Evolutionary conservation across 1,140 invertebrate genomes (phyloP).

Genomic region (Leptinotarsa defecta): DNA sequence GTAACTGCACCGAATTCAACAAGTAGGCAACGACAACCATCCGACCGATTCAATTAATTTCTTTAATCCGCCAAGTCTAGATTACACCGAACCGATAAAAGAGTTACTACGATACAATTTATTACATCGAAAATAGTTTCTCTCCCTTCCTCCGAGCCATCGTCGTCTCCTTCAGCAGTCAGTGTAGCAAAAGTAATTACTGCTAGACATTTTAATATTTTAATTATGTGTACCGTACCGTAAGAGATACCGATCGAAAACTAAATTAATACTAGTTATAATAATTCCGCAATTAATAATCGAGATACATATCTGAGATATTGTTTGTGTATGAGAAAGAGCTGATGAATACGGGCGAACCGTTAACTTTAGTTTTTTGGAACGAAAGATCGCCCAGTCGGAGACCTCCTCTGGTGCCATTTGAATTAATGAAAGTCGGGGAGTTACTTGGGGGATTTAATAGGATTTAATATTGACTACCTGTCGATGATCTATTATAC

Average conservation of each 20-base stretch:
- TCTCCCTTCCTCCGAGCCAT: background rate
- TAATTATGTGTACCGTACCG: conserved; percentile 34
- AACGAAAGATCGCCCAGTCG: background rate
- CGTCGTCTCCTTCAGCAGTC: background rate
- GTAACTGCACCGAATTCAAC: background rate
- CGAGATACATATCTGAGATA: conserved; percentile 34
- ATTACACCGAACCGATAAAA: conserved; percentile 11
- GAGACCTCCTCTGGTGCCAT: conserved; percentile 14
- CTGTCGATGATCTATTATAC: too few species aligned
- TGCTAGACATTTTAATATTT: conserved; percentile 38
- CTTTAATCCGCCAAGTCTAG: conserved; percentile 11
- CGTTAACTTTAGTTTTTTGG: conserved; percentile 11
- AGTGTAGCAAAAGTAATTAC: conserved; percentile 20
- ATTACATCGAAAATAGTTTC: background rate
- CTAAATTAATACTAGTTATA: conserved; percentile 39
- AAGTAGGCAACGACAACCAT: background rate
- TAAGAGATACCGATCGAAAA: conserved; percentile 34
- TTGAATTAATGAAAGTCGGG: conserved; percentile 7
- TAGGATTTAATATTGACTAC: too few species aligned
- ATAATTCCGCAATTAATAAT: conserved; percentile 42
- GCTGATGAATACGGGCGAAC: background rate
- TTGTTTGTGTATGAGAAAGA: conserved; percentile 21
- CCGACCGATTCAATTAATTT: conserved; percentile 9
- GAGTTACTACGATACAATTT: conserved; percentile 22
- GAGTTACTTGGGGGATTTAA: too few species aligned